Evolutionary conservation across 1,140 invertebrate genomes (phyloP).

Genomic region (Zaprionus nigranus): DNA sequence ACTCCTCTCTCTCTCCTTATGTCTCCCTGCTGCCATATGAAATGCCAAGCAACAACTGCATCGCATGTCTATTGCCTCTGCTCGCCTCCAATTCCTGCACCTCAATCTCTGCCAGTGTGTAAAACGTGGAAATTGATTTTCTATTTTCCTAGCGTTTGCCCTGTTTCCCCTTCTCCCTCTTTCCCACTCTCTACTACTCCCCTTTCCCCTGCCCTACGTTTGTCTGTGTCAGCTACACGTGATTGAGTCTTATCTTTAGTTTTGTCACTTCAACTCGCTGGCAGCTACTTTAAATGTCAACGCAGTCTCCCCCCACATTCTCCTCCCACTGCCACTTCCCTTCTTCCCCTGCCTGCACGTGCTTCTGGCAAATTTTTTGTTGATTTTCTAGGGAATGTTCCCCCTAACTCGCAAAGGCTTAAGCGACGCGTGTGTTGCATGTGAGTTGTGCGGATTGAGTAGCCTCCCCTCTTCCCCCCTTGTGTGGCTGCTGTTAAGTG

Average conservation of each 20-base stretch:
- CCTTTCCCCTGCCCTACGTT: constrained; percentile 33
- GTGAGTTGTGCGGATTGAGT: constrained; percentile 23
- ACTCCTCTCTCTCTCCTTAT: not conserved
- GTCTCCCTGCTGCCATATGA: no score
- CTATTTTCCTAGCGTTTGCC: constrained; percentile 69
- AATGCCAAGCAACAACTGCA: constrained; percentile 80
- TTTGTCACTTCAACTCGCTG: constrained; percentile 78
- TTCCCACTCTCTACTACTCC: constrained; percentile 7
- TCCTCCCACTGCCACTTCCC: not conserved
- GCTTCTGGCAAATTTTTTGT: constrained; percentile 65
- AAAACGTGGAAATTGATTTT: constrained; percentile 81
- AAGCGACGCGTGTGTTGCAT: constrained; percentile 54
- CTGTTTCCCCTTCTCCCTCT: constrained; percentile 33
- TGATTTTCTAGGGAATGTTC: constrained; percentile 33
- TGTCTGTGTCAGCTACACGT: constrained; percentile 78
- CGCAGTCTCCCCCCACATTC: no score
- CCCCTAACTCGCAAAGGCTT: constrained; percentile 59
- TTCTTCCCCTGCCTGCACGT: constrained; percentile 41
- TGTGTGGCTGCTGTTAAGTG: constrained; percentile 57
- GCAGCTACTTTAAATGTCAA: constrained; percentile 82
- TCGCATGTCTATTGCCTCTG: constrained; percentile 50
- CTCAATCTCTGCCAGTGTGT: constrained; percentile 30
- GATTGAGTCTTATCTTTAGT: constrained; percentile 83
- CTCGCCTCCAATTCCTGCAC: not conserved
- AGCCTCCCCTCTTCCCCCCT: not conserved